Evolutionary conservation across 1,140 invertebrate species (phyloP).

Genomic region (Drosophila funebris): DNA sequence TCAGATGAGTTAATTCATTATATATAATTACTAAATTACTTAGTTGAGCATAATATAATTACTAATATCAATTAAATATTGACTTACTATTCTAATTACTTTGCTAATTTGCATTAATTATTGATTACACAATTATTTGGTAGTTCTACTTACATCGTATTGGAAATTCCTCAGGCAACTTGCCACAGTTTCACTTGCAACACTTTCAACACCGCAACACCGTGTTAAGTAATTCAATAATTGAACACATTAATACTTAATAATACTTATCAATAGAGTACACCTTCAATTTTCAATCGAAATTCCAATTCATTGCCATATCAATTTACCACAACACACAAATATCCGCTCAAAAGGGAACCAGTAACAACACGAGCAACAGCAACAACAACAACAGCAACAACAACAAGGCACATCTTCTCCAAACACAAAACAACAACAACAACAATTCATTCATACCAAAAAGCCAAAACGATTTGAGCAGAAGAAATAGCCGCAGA

Average conservation of each 20-base stretch:
- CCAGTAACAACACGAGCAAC: slow-evolving; percentile 20
- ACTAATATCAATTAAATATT: too few species aligned
- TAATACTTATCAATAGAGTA: slow-evolving; percentile 52
- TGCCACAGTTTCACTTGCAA: neutral
- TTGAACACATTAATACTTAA: slow-evolving; percentile 20
- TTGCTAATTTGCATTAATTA: too few species aligned
- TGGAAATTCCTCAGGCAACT: neutral
- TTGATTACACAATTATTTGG: too few species aligned
- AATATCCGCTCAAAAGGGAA: slow-evolving; percentile 38
- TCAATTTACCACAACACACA: slow-evolving; percentile 59
- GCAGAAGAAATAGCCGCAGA: slow-evolving; percentile 4
- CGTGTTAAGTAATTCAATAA: slow-evolving; percentile 14
- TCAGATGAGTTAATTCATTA: too few species aligned
- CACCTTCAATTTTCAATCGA: slow-evolving; percentile 38
- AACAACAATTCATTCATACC: slow-evolving; percentile 71
- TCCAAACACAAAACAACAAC: slow-evolving; percentile 13
- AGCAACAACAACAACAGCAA: slow-evolving; percentile 31
- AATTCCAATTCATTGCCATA: slow-evolving; percentile 56
- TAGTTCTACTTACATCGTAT: neutral
- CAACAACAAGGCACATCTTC: slow-evolving; percentile 40
- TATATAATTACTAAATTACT: too few species aligned
- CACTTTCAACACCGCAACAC: neutral
- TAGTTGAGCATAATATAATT: too few species aligned
- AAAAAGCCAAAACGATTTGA: slow-evolving; percentile 39
- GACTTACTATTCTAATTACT: too few species aligned